Evolutionary conservation across 2,113 vertebrate species (phyloP).

Genomic region (Rhea pennata): DNA sequence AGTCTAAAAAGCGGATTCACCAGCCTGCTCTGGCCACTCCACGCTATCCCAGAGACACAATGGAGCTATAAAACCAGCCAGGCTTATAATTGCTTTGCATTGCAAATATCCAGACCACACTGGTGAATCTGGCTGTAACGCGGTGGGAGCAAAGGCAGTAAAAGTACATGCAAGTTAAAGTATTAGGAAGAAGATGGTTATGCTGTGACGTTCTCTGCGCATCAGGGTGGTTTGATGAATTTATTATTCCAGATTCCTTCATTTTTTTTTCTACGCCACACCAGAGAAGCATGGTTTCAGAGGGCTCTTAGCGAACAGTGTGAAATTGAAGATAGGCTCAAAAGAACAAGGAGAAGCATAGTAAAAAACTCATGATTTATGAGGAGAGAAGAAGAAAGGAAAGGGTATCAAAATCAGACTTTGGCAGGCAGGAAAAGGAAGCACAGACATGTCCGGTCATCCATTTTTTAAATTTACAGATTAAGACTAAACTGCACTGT

Average conservation of each 20-base stretch:
- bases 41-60: not conserved
- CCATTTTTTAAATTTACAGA: not conserved
- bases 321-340: not conserved
- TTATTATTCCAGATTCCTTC: not conserved
- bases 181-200: not conserved
- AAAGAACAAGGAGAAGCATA: fast-evolving
- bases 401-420: not conserved
- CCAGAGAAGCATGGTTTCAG: not conserved
- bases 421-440: not conserved
- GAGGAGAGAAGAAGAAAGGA: not conserved
- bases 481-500: not conserved
- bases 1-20: not conserved
- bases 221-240: not conserved
- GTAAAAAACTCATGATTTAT: not conserved
- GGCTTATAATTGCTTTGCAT: not conserved
- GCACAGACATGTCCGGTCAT: not conserved
- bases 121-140: not conserved
- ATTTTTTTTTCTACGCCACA: not conserved
- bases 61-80: not conserved
- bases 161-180: fast-evolving
- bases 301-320: fast-evolving
- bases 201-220: not conserved
- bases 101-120: not conserved
- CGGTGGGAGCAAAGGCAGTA: not conserved
- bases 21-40: not conserved